Evolutionary conservation across 2,888 invertebrate species (phyloP).

Genomic region (Nomada hirtipes): DNA sequence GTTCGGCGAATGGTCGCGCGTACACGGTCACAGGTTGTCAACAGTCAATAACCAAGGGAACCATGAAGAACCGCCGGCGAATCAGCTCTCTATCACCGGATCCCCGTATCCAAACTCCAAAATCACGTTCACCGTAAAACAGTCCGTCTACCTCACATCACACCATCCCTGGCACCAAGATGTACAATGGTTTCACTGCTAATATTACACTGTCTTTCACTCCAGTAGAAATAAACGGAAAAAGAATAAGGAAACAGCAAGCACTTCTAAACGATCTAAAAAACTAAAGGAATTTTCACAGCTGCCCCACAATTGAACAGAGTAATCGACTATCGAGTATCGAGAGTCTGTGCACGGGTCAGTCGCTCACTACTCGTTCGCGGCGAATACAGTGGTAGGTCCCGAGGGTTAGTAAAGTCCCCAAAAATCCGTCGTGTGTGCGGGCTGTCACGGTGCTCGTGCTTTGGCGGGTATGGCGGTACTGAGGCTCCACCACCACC

Average conservation of each 20-base stretch:
- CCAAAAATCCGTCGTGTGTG: constrained; percentile 60
- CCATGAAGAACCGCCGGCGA: constrained; percentile 20
- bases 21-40: constrained; percentile 17
- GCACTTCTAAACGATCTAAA: neutral
- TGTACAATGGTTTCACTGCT: constrained; percentile 16
- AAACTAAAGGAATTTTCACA: neutral
- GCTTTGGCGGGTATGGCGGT: constrained; percentile 83
- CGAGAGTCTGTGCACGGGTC: neutral
- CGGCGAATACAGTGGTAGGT: constrained; percentile 2
- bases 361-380: neutral
- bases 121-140: constrained; percentile 30
- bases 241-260: neutral
- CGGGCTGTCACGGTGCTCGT: constrained; percentile 79
- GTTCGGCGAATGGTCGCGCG: neutral
- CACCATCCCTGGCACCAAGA: constrained; percentile 42
- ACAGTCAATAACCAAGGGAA: constrained; percentile 21
- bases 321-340: too few relatives aligned
- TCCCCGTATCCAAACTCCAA: neutral
- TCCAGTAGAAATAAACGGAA: neutral
- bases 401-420: constrained; percentile 8
- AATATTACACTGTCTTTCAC: constrained; percentile 27
- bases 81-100: constrained; percentile 1
- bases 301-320: too few relatives aligned
- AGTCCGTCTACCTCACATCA: constrained; percentile 5
- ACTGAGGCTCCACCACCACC: constrained; percentile 78